These are phyloP conservation scores for Megaptera novaeangliae DNA, from an alignment of 2,113 vertebrate genomes.

Conservation along the genomic window DNA sequence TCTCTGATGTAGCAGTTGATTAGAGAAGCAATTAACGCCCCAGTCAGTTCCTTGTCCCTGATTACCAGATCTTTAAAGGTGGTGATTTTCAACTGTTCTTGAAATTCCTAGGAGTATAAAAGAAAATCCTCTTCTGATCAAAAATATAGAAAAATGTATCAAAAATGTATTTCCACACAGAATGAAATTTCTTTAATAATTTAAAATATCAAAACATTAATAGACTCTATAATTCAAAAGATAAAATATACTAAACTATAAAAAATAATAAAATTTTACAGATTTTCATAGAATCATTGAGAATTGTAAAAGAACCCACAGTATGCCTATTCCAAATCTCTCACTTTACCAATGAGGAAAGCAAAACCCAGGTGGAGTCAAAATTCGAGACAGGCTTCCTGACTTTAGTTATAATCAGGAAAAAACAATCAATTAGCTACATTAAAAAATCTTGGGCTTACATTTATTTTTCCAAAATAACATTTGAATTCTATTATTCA, in stretches of 20 bases:
- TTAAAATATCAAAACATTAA: neutral
- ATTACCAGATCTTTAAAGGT: constrained; percentile 96
- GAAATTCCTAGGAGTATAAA: constrained; percentile 87
- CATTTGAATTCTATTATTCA: neutral
- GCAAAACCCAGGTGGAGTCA: neutral
- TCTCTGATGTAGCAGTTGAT: constrained; percentile 98
- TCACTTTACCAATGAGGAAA: neutral
- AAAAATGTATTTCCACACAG: neutral
- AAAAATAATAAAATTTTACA: neutral
- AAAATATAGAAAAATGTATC: neutral
- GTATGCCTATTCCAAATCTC: neutral
- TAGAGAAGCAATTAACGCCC: constrained; percentile 93
- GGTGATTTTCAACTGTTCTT: constrained; percentile 92
- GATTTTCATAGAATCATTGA: neutral
- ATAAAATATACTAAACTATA: neutral
- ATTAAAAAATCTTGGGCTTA: neutral
- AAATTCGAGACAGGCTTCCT: neutral
- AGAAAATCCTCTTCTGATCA: neutral
- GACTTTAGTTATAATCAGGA: neutral
- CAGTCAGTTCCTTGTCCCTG: constrained; percentile 92
- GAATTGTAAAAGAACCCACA: neutral
- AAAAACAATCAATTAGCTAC: neutral
- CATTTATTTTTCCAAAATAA: neutral
- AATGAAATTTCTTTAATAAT: constrained; percentile 21
- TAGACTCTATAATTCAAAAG: neutral